phyloP scores from a whole-genome alignment of 2,113 vertebrate species.

The Grammomys dolichurus region DNA sequence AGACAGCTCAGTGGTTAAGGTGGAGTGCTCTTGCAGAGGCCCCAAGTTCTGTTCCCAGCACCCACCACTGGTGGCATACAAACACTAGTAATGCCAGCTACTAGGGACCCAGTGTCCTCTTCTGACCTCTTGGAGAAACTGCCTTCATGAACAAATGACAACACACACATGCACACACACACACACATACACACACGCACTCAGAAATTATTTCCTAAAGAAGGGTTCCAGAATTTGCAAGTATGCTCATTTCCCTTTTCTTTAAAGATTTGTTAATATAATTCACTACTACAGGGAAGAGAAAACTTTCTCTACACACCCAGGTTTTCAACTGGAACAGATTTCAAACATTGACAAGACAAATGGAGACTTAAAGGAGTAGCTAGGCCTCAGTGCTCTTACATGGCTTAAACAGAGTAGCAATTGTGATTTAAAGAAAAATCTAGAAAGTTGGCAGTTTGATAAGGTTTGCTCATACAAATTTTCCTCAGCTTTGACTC shows the following conservation, averaged over 20 bases:
- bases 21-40: neutral
- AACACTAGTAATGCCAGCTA: neutral
- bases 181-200: neutral
- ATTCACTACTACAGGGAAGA: neutral
- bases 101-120: neutral
- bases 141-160: neutral
- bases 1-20: neutral
- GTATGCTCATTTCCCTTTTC: neutral
- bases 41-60: neutral
- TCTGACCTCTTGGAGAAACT: neutral
- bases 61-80: neutral
- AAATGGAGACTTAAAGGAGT: neutral
- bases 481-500: neutral
- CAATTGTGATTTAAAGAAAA: neutral
- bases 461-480: neutral
- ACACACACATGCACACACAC: neutral
- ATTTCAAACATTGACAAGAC: neutral
- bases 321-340: neutral
- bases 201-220: neutral
- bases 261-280: neutral
- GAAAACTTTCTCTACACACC: neutral
- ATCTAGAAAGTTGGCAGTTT: neutral
- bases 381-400: neutral
- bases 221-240: neutral
- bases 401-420: neutral